phyloP scores from a whole-genome alignment of 2,797 vertebrate species.

The Salmo trutta region DNA sequence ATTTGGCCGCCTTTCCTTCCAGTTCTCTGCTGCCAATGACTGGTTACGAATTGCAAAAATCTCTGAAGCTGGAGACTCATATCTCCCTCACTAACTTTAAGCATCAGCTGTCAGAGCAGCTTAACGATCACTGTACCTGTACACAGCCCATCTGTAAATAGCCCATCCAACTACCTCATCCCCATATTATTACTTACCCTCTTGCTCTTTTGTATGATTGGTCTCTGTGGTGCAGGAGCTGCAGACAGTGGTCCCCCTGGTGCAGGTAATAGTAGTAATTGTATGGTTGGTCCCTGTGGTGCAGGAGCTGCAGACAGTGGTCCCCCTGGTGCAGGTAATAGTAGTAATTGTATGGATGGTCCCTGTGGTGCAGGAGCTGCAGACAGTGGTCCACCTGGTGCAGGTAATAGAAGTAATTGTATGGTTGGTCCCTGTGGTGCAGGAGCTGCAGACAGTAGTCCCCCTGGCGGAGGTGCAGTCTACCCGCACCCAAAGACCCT shows the following conservation, averaged over 20 bases:
- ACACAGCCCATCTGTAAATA: no score
- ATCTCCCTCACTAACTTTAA: no score
- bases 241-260: background rate
- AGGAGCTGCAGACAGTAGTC: slow-evolving; percentile 86
- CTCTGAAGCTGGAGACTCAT: no score
- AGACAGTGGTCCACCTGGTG: no score
- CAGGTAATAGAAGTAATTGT: slow-evolving; percentile 46
- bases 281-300: background rate
- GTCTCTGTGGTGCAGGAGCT: background rate
- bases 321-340: slow-evolving; percentile 84
- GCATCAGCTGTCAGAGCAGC: no score
- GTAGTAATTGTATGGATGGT: background rate
- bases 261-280: background rate
- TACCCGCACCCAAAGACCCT: slow-evolving; percentile 86
- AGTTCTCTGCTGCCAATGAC: no score
- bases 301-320: slow-evolving; percentile 53
- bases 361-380: background rate
- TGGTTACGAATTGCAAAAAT: no score
- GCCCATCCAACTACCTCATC: no score
- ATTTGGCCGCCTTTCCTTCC: no score
- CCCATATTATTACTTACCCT: no score
- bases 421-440: slow-evolving; percentile 10
- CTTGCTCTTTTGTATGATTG: background rate
- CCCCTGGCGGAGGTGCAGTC: slow-evolving; percentile 91
- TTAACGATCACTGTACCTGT: no score